phyloP scores from a whole-genome alignment of 2,113 vertebrate genomes.

The Halichoerus grypus region DNA sequence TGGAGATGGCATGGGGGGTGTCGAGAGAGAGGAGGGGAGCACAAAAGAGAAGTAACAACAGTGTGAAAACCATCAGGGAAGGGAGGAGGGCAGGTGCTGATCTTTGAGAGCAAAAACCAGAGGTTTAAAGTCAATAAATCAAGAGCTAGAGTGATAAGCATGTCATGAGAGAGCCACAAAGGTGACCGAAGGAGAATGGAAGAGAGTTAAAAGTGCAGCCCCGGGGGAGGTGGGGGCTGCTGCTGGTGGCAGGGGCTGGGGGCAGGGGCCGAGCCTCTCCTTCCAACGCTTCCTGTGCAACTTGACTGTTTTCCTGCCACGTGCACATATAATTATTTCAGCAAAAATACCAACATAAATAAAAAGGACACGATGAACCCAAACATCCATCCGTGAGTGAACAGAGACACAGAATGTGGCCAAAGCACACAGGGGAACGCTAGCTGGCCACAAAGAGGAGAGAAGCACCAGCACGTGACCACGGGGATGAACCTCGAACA shows the following conservation, averaged over 20 bases:
- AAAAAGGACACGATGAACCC: accelerated
- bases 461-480: accelerated
- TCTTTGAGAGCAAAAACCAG: accelerated
- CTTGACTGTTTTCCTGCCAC: accelerated
- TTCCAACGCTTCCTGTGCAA: accelerated
- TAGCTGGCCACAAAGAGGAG: background rate
- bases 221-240: too few species aligned
- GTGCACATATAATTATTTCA: accelerated
- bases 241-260: background rate
- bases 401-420: accelerated
- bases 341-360: too few species aligned
- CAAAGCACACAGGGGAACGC: accelerated
- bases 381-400: accelerated
- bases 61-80: accelerated
- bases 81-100: background rate
- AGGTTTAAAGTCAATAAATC: accelerated
- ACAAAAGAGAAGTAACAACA: accelerated
- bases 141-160: accelerated
- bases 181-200: accelerated
- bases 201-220: accelerated
- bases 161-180: accelerated
- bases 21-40: background rate
- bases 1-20: accelerated
- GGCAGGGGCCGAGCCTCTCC: background rate
- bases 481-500: too few species aligned